Evolutionary conservation across 1,140 invertebrate genomes (phyloP).

Genomic region (Solenopsis invicta): DNA sequence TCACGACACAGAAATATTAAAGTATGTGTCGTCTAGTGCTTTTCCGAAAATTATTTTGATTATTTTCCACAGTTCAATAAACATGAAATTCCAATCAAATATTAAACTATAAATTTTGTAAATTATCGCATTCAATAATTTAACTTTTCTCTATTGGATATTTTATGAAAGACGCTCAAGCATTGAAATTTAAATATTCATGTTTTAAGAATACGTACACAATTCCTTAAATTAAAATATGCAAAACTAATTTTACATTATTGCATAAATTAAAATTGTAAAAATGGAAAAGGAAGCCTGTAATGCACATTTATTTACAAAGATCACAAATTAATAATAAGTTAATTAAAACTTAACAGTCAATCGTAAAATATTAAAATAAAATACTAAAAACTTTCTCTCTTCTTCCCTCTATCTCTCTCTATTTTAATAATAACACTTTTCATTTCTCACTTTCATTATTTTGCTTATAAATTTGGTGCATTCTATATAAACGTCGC

Average conservation of each 20-base stretch:
- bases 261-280: background rate
- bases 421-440: constrained; percentile 4
- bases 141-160: background rate
- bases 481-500: background rate
- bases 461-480: constrained; percentile 15
- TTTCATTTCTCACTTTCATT: background rate
- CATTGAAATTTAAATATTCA: constrained; percentile 22
- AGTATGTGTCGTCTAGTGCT: background rate
- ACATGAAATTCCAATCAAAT: constrained; percentile 6
- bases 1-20: constrained; percentile 37
- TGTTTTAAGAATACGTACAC: background rate
- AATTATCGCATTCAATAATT: background rate
- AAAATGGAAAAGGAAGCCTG: background rate
- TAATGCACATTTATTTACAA: background rate
- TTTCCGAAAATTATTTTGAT: constrained; percentile 8
- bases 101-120: background rate
- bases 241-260: background rate
- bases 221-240: background rate
- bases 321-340: background rate
- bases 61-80: background rate
- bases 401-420: background rate
- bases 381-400: background rate
- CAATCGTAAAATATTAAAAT: background rate
- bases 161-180: background rate
- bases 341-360: background rate